These are phyloP conservation scores for Equus przewalskii DNA, from an alignment of 2,113 vertebrate genomes.

Conservation along the genomic window DNA sequence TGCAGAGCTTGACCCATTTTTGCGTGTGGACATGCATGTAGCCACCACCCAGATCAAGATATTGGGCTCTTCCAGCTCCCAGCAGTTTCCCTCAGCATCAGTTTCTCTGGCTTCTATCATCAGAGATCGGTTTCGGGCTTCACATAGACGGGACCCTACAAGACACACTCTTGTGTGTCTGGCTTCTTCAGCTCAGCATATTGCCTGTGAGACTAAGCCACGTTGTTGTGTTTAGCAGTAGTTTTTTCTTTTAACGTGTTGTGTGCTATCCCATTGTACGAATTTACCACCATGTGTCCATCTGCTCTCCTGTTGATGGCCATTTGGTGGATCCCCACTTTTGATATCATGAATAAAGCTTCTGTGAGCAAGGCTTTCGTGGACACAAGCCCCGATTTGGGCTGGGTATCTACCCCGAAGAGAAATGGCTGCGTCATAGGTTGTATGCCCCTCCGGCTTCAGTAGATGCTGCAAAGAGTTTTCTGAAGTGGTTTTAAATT, in stretches of 20 bases:
- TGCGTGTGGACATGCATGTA: background rate
- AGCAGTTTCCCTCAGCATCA: background rate
- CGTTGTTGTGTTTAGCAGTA: background rate
- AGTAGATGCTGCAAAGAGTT: background rate
- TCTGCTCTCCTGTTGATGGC: background rate
- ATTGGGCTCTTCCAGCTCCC: background rate
- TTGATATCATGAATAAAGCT: background rate
- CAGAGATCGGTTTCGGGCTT: background rate
- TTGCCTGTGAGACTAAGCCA: background rate
- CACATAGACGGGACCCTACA: background rate
- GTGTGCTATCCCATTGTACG: background rate
- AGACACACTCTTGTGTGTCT: background rate
- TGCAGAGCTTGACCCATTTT: background rate
- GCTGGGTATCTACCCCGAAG: background rate
- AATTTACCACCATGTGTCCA: background rate
- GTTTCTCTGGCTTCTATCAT: background rate
- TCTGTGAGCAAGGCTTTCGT: background rate
- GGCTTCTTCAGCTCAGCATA: background rate
- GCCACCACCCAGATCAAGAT: background rate
- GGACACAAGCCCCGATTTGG: accelerated
- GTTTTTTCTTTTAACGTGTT: background rate
- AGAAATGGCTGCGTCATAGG: background rate
- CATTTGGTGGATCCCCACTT: background rate
- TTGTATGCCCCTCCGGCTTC: background rate
- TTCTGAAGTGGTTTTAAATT: background rate